Evolutionary conservation across 2,797 vertebrate genomes (phyloP).

Genomic region (Labeo calbasu): DNA sequence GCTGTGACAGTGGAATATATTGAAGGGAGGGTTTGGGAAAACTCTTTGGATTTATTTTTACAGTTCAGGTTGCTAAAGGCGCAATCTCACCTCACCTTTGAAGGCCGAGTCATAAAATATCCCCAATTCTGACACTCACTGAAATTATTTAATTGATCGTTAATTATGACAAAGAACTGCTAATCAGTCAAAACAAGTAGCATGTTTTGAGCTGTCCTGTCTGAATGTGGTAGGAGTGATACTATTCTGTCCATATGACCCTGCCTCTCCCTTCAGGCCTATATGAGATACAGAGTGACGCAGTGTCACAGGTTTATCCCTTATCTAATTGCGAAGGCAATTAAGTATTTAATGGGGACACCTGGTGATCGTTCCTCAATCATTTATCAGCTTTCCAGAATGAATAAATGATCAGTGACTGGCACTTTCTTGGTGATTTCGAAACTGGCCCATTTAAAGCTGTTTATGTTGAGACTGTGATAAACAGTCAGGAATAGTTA

Average conservation of each 20-base stretch:
- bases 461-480: conserved; percentile 50
- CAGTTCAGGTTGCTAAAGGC: neutral
- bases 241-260: neutral
- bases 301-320: conserved; percentile 37
- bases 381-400: conserved; percentile 80
- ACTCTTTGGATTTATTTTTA: neutral
- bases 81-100: neutral
- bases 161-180: neutral
- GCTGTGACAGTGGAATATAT: conserved; percentile 19
- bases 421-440: conserved; percentile 65
- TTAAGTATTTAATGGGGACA: conserved; percentile 80
- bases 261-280: conserved; percentile 4
- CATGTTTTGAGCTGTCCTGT: neutral
- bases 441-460: conserved; percentile 57
- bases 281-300: conserved; percentile 16
- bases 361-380: conserved; percentile 75
- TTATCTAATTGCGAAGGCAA: conserved; percentile 69
- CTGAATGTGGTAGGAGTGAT: neutral
- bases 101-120: neutral
- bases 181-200: neutral
- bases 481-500: neutral
- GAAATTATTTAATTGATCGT: neutral
- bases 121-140: neutral
- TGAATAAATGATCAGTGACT: conserved; percentile 82
- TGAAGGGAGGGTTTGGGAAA: neutral